Conservation (phyloP, 2,113 vertebrate species). For the Odontophorus gujanensis region DNA sequence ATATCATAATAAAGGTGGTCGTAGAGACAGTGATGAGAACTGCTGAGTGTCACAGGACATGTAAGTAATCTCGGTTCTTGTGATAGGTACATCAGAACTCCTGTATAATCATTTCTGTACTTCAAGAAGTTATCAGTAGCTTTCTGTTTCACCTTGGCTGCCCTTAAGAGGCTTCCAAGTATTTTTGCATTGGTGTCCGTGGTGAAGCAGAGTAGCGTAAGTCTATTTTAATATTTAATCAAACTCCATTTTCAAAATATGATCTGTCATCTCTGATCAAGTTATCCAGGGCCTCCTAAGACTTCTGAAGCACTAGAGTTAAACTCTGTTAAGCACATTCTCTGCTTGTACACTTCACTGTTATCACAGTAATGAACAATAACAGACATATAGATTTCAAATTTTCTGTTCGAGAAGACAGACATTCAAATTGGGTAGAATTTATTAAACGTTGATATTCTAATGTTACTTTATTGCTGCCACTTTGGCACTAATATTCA, state of each 20-base stretch:
- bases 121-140: background rate
- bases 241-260: background rate
- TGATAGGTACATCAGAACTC: background rate
- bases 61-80: background rate
- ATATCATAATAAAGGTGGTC: rapidly evolving
- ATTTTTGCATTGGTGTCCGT: background rate
- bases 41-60: background rate
- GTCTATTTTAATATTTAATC: background rate
- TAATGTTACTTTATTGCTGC: background rate
- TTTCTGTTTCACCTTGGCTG: background rate
- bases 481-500: background rate
- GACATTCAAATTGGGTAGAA: background rate
- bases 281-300: background rate
- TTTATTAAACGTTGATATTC: background rate
- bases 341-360: background rate
- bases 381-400: background rate
- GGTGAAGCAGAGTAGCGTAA: constrained; percentile 1
- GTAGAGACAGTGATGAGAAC: background rate
- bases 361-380: background rate
- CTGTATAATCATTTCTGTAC: background rate
- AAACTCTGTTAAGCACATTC: background rate
- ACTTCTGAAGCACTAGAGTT: background rate
- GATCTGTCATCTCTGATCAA: background rate
- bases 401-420: background rate
- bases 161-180: constrained; percentile 2